These are phyloP conservation scores for Cichlasoma orientale DNA, from an alignment of 2,797 vertebrate genomes.

Conservation along the genomic window DNA sequence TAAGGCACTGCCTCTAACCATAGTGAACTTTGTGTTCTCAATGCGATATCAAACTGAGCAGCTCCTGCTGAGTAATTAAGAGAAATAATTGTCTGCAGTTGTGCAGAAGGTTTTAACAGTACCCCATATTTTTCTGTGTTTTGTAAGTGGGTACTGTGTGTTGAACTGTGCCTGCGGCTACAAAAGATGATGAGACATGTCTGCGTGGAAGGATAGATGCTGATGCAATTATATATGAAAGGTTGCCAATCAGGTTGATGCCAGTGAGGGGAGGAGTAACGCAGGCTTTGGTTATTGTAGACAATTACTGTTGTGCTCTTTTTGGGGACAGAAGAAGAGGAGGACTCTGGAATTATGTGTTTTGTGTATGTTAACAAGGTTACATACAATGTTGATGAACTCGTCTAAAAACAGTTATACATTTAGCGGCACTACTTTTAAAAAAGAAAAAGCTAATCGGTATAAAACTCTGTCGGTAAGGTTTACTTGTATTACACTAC, in stretches of 20 bases:
- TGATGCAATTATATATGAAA: conserved; percentile 62
- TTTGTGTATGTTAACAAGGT: neutral
- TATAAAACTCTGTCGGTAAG: conserved; percentile 6
- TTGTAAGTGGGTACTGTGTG: conserved; percentile 24
- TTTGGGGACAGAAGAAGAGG: conserved; percentile 13
- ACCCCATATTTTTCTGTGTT: conserved; percentile 11
- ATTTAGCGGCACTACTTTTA: neutral
- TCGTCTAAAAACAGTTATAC: neutral
- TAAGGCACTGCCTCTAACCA: conserved; percentile 14
- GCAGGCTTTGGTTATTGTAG: conserved; percentile 36
- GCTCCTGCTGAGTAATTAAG: conserved; percentile 10
- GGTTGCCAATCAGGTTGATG: conserved; percentile 49
- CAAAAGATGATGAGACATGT: conserved; percentile 68
- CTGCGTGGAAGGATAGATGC: conserved; percentile 46
- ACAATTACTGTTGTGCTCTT: conserved; percentile 41
- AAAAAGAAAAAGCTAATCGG: neutral
- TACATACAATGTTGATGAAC: neutral
- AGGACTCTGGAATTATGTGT: conserved; percentile 2
- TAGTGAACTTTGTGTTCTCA: neutral
- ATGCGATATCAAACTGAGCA: conserved; percentile 15
- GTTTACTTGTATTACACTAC: neutral
- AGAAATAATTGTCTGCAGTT: neutral
- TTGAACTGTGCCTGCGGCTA: conserved; percentile 47
- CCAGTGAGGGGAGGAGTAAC: conserved; percentile 40
- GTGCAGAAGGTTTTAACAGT: conserved; percentile 3